These are phyloP conservation scores for Caranx melampygus DNA, from an alignment of 2,113 vertebrate genomes.

Conservation along the genomic window DNA sequence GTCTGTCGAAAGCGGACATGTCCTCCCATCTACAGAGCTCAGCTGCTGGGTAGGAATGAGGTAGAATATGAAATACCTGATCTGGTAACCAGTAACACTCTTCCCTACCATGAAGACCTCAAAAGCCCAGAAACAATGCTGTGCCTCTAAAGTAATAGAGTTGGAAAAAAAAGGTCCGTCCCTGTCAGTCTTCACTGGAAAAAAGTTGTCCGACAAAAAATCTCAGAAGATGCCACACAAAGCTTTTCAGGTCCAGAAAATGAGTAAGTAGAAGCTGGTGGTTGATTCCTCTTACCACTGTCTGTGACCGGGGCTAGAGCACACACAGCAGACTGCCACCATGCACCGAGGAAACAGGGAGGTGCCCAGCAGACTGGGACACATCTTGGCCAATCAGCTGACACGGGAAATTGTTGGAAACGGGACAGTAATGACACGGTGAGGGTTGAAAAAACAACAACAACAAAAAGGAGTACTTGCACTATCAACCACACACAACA, in stretches of 20 bases:
- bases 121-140: background rate
- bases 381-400: constrained; percentile 64
- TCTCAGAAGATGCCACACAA: constrained; percentile 8
- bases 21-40: constrained; percentile 21
- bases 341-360: constrained; percentile 62
- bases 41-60: constrained; percentile 36
- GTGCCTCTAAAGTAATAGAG: background rate
- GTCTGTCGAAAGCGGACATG: constrained; percentile 69
- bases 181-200: background rate
- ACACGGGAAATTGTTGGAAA: background rate
- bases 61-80: constrained; percentile 43
- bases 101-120: constrained; percentile 53
- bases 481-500: too few relatives aligned
- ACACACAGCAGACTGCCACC: constrained; percentile 68
- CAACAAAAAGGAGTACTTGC: background rate
- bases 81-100: constrained; percentile 28
- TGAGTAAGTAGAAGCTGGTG: background rate
- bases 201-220: constrained; percentile 1
- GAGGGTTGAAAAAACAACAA: background rate
- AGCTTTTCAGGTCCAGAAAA: background rate
- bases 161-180: background rate
- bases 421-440: background rate
- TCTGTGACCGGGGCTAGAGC: constrained; percentile 18
- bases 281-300: constrained; percentile 18
- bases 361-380: constrained; percentile 41